A percentile compares a stretch with the other conserved stretches of the same genome.
phyloP scores from a whole-genome alignment of 2,113 vertebrate genomes.

The Chaetorhynchus papuensis region DNA sequence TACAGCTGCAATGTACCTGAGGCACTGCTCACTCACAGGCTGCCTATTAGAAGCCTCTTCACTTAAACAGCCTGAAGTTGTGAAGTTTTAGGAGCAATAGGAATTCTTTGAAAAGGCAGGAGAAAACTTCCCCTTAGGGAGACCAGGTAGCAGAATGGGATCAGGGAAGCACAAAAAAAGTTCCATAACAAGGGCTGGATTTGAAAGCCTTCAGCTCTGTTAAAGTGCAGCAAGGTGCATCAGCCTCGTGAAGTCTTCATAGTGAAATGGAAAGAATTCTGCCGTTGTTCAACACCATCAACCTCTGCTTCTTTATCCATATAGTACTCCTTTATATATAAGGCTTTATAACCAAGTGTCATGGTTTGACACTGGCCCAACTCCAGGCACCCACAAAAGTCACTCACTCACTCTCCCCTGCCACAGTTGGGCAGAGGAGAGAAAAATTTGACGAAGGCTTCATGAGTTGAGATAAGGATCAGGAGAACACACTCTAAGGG shows the following conservation, averaged over 20 bases:
- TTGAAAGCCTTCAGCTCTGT: neutral
- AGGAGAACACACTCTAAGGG: neutral
- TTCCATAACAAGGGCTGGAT: neutral
- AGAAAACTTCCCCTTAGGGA: neutral
- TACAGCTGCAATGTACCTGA: neutral
- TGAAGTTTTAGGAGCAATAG: neutral
- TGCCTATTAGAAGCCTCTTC: neutral
- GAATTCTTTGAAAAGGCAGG: neutral
- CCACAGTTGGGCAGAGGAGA: neutral
- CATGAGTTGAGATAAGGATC: neutral
- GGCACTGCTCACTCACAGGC: accelerated
- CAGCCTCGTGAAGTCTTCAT: neutral
- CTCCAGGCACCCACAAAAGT: accelerated
- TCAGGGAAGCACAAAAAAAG: neutral
- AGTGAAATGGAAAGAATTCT: neutral
- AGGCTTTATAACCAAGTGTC: neutral
- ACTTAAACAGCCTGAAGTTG: neutral
- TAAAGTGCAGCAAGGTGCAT: neutral
- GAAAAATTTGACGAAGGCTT: neutral
- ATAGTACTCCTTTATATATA: neutral
- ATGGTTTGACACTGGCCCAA: neutral
- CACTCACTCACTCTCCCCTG: neutral
- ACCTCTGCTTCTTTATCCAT: neutral
- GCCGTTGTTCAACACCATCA: neutral
- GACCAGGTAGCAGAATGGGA: neutral